These are phyloP conservation scores for Hexactinellida sp. DNA, from an alignment of 37 sponge, comb jelly and placozoan species.

Conservation along the genomic window DNA sequence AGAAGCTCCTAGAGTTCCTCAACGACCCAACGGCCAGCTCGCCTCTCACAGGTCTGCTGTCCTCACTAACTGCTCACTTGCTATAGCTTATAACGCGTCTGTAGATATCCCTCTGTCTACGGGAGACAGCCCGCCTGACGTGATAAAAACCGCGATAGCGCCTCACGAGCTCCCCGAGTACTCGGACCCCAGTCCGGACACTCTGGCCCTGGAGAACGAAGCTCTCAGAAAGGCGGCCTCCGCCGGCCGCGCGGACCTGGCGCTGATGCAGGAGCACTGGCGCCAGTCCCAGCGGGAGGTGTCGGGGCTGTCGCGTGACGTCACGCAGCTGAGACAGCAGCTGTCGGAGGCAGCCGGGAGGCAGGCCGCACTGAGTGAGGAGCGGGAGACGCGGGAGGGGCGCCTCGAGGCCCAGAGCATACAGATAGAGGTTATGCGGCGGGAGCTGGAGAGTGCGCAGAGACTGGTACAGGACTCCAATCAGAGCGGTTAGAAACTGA, in stretches of 20 bases:
- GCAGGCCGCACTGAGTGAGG: neutral
- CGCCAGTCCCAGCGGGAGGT: neutral
- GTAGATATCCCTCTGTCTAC: neutral
- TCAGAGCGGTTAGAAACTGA: too few relatives aligned
- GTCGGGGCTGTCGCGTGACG: neutral
- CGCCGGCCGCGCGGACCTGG: neutral
- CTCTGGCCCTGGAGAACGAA: neutral
- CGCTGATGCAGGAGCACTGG: slow-evolving; percentile 9
- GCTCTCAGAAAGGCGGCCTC: neutral
- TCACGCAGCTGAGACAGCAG: neutral
- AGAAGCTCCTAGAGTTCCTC: neutral
- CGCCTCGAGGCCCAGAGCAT: neutral
- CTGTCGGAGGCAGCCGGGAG: neutral
- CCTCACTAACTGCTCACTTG: too few relatives aligned
- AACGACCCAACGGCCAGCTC: neutral
- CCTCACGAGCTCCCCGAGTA: neutral
- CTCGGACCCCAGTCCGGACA: slow-evolving; percentile 5
- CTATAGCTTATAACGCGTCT: too few relatives aligned
- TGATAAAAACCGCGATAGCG: neutral
- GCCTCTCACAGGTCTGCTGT: neutral
- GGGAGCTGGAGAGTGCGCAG: neutral
- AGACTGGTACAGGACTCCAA: neutral
- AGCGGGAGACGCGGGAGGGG: neutral
- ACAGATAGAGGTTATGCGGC: neutral
- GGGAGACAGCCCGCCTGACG: neutral